phyloP scores from a whole-genome alignment of 2,797 vertebrate genomes.

The Sternotherus odoratus region DNA sequence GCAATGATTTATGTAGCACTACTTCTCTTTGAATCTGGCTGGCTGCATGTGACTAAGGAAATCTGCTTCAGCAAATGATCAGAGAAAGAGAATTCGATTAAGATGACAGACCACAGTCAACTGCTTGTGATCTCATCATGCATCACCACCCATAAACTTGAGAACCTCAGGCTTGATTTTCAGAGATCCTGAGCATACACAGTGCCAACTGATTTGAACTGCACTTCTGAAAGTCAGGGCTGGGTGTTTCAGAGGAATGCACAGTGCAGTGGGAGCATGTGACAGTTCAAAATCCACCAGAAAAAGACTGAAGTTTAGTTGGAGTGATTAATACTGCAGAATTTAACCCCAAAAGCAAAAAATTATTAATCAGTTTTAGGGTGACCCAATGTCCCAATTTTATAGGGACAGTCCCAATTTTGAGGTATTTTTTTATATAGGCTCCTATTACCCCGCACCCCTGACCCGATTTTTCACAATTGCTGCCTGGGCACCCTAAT shows the following conservation, averaged over 20 bases:
- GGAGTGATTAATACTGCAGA: neutral
- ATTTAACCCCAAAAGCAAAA: neutral
- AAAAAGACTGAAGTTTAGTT: neutral
- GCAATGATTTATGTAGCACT: rapidly evolving
- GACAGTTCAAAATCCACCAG: neutral
- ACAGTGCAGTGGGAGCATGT: neutral
- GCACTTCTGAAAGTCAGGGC: no score
- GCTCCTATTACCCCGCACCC: no score
- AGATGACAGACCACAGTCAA: rapidly evolving
- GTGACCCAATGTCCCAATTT: no score
- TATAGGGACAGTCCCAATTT: no score
- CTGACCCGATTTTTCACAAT: no score
- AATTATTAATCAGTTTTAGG: neutral
- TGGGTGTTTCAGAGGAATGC: neutral
- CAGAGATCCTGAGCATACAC: neutral
- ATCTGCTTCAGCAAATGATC: neutral
- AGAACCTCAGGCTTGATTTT: neutral
- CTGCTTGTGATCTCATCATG: neutral
- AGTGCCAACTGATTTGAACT: neutral
- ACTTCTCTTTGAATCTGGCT: neutral
- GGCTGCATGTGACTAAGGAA: rapidly evolving
- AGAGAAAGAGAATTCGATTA: rapidly evolving
- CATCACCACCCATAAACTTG: neutral
- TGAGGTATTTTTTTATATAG: no score
- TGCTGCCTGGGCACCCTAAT: neutral